These are phyloP conservation scores for Cyrtorhinus lividipennis DNA, from an alignment of 1,140 invertebrate genomes.

Conservation along the genomic window DNA sequence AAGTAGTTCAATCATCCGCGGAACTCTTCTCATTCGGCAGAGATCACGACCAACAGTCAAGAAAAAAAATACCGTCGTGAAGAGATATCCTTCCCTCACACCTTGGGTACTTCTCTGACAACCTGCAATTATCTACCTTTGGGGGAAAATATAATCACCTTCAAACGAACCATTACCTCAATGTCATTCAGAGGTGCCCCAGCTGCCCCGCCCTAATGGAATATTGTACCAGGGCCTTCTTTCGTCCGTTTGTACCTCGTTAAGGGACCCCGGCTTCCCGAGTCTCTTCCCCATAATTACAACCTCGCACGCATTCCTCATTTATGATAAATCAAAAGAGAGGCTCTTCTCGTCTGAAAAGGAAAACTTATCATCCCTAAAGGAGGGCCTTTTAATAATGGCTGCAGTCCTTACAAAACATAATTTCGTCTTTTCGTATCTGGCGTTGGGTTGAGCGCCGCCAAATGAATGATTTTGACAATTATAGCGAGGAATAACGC, in stretches of 20 bases:
- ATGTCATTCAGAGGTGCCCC: neutral
- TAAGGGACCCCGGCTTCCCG: neutral
- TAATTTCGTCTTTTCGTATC: neutral
- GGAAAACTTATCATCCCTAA: slow-evolving; percentile 4
- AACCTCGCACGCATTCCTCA: slow-evolving; percentile 9
- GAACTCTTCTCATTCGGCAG: neutral
- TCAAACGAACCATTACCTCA: slow-evolving; percentile 8
- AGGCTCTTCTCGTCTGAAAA: neutral
- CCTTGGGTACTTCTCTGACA: slow-evolving; percentile 3
- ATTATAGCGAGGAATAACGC: no score
- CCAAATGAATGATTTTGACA: neutral
- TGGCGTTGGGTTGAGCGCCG: no score
- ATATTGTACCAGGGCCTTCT: slow-evolving; percentile 1
- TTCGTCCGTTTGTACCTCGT: slow-evolving; percentile 3
- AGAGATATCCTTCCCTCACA: neutral
- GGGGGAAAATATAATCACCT: slow-evolving; percentile 4
- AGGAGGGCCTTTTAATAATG: slow-evolving; percentile 4
- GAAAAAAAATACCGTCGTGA: no score
- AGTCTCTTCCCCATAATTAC: neutral
- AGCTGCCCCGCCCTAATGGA: slow-evolving; percentile 5
- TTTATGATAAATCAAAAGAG: slow-evolving; percentile 7
- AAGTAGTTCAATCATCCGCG: neutral
- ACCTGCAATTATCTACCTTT: slow-evolving; percentile 3
- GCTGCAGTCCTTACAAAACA: neutral
- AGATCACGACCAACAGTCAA: neutral